Evolutionary conservation across 2,888 invertebrate species (phyloP).

Genomic region (Ischnus inquisitorius): DNA sequence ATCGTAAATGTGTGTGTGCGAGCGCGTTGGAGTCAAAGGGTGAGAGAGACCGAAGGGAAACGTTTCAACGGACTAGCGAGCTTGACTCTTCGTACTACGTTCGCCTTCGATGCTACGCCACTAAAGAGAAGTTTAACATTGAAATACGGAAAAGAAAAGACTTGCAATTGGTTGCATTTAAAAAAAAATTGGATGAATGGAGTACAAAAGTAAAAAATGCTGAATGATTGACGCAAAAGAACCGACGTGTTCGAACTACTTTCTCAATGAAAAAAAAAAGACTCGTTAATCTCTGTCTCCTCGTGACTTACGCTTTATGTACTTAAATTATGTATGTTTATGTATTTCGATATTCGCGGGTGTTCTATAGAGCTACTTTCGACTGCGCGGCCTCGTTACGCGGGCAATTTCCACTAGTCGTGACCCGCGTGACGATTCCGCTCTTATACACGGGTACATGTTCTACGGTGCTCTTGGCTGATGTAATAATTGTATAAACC

Average conservation of each 20-base stretch:
- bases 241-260: not conserved
- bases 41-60: conserved; percentile 6
- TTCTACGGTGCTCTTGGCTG: conserved; percentile 66
- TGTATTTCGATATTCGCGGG: conserved; percentile 57
- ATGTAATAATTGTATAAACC: conserved; percentile 46
- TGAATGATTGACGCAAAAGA: not conserved
- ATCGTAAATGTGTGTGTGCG: conserved; percentile 26
- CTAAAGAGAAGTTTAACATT: conserved; percentile 9
- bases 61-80: conserved; percentile 35
- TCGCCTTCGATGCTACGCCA: not conserved
- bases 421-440: conserved; percentile 54
- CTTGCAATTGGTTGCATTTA: not conserved
- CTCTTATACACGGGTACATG: conserved; percentile 62
- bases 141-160: not conserved
- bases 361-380: conserved; percentile 59
- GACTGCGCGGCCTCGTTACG: conserved; percentile 61
- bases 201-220: not conserved
- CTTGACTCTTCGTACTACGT: conserved; percentile 2
- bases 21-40: conserved; percentile 21
- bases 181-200: not conserved
- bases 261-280: not conserved
- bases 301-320: conserved; percentile 36
- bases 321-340: conserved; percentile 56
- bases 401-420: conserved; percentile 37
- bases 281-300: not conserved